Evolutionary conservation across 2,113 vertebrate genomes (phyloP), one percentile per base, ranked within the genome.

Genomic region (Neotragus moschatus): DNA sequence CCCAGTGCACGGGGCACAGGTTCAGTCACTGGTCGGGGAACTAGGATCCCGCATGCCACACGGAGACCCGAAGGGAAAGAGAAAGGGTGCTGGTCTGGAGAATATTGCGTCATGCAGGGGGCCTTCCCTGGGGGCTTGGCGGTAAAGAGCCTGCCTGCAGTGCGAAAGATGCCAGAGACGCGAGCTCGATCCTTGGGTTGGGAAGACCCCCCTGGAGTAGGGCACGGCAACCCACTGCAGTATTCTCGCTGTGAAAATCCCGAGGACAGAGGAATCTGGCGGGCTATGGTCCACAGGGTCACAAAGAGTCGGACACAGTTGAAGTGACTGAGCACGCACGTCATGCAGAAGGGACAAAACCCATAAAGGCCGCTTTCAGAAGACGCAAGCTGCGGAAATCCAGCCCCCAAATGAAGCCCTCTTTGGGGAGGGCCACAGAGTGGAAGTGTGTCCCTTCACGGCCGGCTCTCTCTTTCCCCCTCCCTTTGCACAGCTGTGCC

Each of bases 401-500:
- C 14, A 75, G 53, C 53, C 93, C 39, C 60, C 36, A 51, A 26
- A 51, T n/a, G 61, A 94, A 60, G 43, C 28, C 19, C 26, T 49
- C 61, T 45, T 43, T 51, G 39, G 39, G 53, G 47, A 63, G 39
- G 2, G 66, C 60, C 39, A 30, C 23, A 39, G 49, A 81, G 7
- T 0, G 0, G 17, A n/a, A 3, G 10, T 12, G 12, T 10, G 6
- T 87, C 60, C 47, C 17, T n/a, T 79, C 26, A 0, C 4, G 2
- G 49, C 26, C 0, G 7, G n/a, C 77, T 45, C 28, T 7, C 21
- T 6, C 6, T 7, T 12, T 7, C 5, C 90, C 43, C 36, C 26
- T 26, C 36, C 26, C 6, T 16, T 12, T 23, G 36, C 53, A 33
- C 17, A 2, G 3, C 25, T 21, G 39, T 4, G 17, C 73, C 8